Conservation (phyloP, 2,797 vertebrate species). For the Sebastes minor region DNA sequence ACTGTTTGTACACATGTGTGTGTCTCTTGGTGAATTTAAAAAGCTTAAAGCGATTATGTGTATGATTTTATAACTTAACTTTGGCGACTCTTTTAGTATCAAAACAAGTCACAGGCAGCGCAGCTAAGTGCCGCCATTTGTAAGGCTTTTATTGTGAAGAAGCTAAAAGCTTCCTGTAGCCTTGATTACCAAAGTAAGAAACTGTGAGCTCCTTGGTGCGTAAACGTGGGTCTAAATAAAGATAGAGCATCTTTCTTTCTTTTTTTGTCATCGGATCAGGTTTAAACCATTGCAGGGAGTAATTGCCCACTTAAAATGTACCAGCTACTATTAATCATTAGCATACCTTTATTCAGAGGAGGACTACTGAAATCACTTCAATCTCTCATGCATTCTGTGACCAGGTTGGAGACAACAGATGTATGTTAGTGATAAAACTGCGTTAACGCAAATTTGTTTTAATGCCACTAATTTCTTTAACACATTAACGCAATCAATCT, state of each 20-base stretch:
- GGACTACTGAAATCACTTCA: too few species aligned
- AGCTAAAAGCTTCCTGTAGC: neutral
- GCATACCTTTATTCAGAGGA: neutral
- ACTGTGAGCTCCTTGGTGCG: neutral
- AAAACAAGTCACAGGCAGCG: neutral
- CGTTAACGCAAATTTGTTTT: too few species aligned
- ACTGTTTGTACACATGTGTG: neutral
- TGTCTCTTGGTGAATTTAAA: neutral
- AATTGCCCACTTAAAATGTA: neutral
- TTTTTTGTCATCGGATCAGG: neutral
- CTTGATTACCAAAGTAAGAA: neutral
- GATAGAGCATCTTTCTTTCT: neutral
- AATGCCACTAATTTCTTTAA: too few species aligned
- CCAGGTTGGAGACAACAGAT: neutral
- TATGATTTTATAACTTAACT: neutral
- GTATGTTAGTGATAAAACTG: too few species aligned
- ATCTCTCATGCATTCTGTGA: neutral
- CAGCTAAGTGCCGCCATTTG: neutral
- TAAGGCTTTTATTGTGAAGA: neutral
- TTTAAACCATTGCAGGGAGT: neutral
- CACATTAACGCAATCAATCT: too few species aligned
- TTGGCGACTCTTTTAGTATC: neutral
- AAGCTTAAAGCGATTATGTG: neutral
- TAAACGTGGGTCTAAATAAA: neutral
- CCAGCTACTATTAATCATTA: neutral